Evolutionary conservation across 2,113 vertebrate genomes (phyloP).

Genomic region (Procavia capensis): DNA sequence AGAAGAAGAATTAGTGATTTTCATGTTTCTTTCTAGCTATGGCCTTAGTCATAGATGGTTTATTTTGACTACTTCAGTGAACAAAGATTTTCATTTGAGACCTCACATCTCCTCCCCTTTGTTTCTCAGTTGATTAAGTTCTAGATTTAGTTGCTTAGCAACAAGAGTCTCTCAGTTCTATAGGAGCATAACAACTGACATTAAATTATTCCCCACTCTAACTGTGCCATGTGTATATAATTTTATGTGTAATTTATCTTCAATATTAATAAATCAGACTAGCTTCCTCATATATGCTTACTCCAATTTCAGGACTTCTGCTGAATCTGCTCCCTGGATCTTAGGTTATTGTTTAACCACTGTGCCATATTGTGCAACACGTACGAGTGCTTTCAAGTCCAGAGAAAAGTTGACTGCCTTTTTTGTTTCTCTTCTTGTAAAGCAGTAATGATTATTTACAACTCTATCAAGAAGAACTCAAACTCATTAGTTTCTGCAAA

Average conservation of each 20-base stretch:
- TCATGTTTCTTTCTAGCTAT: not conserved
- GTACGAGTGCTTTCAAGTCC: not conserved
- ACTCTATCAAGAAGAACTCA: not conserved
- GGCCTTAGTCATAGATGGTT: not conserved
- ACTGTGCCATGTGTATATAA: not conserved
- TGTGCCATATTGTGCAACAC: not conserved
- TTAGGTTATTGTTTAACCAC: not conserved
- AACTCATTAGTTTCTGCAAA: not conserved
- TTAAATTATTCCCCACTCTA: not conserved
- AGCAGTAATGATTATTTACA: not conserved
- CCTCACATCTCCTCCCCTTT: not conserved
- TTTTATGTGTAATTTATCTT: not conserved
- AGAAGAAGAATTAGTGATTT: not conserved
- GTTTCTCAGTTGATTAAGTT: not conserved
- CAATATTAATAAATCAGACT: not conserved
- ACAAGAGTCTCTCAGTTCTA: not conserved
- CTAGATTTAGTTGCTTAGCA: not conserved
- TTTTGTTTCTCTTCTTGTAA: not conserved
- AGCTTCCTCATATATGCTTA: not conserved
- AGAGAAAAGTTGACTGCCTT: not conserved
- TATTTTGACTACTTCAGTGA: not conserved
- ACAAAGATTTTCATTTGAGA: not conserved
- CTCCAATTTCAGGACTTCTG: not conserved
- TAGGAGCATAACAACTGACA: not conserved
- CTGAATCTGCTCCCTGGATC: no score